Conservation (phyloP, 2,888 invertebrate species). For the Falcaria lacertinaria region DNA sequence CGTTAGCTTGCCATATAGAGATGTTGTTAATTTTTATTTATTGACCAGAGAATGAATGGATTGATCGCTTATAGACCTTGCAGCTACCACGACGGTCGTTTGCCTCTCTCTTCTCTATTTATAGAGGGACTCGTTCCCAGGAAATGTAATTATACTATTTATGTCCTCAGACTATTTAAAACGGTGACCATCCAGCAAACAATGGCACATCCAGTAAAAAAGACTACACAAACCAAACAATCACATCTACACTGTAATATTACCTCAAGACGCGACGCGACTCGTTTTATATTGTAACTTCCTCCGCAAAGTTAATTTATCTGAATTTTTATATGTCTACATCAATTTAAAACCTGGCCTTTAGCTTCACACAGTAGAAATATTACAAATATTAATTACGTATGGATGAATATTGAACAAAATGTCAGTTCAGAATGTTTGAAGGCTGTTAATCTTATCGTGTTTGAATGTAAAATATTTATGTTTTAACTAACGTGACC, state of each 20-base stretch:
- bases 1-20: neutral
- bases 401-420: no score
- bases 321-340: no score
- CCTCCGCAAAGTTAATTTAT: no score
- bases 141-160: slow-evolving; percentile 10
- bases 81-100: slow-evolving; percentile 33
- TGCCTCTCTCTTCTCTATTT: slow-evolving; percentile 50
- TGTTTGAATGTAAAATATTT: neutral
- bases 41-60: slow-evolving; percentile 13
- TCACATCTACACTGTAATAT: no score
- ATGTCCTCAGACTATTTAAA: slow-evolving; percentile 2
- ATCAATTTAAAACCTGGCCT: no score
- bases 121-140: slow-evolving; percentile 27
- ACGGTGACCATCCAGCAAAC: neutral
- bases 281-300: no score
- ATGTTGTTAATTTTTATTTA: neutral
- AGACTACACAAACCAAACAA: no score
- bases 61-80: slow-evolving; percentile 37
- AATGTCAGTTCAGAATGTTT: neutral
- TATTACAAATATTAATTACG: no score
- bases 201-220: no score
- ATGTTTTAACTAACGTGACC: neutral
- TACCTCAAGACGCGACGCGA: no score
- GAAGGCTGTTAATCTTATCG: neutral
- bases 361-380: no score